Evolutionary conservation across 1,140 invertebrate genomes (phyloP).

Genomic region (Pentalonia nigronervosa): DNA sequence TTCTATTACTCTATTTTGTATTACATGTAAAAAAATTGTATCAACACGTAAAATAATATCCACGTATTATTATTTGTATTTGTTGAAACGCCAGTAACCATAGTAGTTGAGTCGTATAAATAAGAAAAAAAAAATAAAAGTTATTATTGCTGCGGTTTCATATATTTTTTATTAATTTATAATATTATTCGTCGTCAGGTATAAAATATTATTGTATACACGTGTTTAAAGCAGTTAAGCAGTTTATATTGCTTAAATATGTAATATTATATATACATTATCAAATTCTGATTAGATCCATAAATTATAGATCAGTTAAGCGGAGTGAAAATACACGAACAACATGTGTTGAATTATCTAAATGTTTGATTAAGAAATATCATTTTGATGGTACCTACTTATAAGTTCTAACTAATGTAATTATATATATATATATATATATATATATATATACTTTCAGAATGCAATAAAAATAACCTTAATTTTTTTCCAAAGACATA

Average conservation of each 20-base stretch:
- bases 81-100: too few relatives aligned
- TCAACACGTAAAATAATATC: too few relatives aligned
- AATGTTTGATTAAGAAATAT: slow-evolving; percentile 8
- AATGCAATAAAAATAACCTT: background rate
- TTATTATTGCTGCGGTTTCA: background rate
- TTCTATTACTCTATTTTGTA: too few relatives aligned
- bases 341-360: slow-evolving; percentile 28
- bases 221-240: background rate
- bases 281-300: background rate
- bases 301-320: background rate
- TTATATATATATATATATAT: background rate
- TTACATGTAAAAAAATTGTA: too few relatives aligned
- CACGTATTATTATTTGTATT: too few relatives aligned
- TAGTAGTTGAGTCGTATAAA: too few relatives aligned
- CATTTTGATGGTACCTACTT: background rate
- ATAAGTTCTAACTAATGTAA: background rate
- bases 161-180: background rate
- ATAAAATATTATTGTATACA: background rate
- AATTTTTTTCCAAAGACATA: background rate
- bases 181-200: background rate
- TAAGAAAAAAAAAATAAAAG: too few relatives aligned
- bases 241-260: background rate
- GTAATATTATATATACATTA: background rate
- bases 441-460: background rate
- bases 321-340: background rate